A percentile compares a stretch with the other conserved stretches of the same genome.
Conservation (phyloP, 2,797 vertebrate genomes). For the Cuculus canorus region DNA sequence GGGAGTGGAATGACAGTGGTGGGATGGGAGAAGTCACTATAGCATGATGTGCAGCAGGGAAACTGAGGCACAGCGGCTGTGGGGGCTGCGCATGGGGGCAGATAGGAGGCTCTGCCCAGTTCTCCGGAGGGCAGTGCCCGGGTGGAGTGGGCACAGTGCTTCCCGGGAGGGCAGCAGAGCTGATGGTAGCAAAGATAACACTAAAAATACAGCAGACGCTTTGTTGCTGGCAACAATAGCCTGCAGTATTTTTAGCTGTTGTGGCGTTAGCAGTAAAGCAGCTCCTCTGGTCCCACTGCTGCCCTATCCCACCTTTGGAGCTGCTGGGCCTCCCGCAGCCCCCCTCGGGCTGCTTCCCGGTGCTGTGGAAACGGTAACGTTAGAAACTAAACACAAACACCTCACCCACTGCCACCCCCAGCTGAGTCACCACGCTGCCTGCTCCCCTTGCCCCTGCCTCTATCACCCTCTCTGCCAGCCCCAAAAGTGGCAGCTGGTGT, state of each 20-base stretch:
- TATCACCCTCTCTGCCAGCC: background rate
- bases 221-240: slow-evolving; percentile 57
- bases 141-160: slow-evolving; percentile 17
- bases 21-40: background rate
- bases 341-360: background rate
- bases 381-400: slow-evolving; percentile 66
- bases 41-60: background rate
- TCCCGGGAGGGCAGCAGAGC: background rate
- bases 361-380: slow-evolving; percentile 54
- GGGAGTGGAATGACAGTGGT: background rate
- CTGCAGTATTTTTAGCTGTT: slow-evolving; percentile 45
- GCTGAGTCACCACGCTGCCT: slow-evolving; percentile 30
- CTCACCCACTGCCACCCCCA: slow-evolving; percentile 33
- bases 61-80: background rate
- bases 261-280: background rate
- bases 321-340: rapidly evolving
- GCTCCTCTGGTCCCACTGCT: background rate
- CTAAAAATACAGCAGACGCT: slow-evolving; percentile 49
- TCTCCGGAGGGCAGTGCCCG: background rate
- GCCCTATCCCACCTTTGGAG: background rate
- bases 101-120: background rate
- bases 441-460: background rate
- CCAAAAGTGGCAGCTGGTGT: background rate
- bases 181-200: background rate
- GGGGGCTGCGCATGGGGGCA: background rate